Conservation (phyloP, 2,113 vertebrate genomes). For the Verasper variegatus region DNA sequence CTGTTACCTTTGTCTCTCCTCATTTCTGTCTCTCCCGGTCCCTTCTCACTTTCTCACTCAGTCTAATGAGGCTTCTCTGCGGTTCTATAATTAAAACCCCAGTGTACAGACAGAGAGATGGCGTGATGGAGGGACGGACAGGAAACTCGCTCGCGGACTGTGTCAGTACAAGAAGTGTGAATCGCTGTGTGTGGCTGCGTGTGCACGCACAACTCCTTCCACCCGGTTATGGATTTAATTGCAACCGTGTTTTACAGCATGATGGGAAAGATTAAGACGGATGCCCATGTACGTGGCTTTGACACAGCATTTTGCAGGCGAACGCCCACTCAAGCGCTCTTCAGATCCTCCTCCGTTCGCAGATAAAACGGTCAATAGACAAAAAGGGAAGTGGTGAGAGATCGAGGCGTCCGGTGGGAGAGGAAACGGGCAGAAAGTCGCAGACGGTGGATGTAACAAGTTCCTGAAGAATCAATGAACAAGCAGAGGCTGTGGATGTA, state of each 20-base stretch:
- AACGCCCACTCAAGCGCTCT: constrained; percentile 21
- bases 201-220: constrained; percentile 50
- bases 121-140: constrained; percentile 53
- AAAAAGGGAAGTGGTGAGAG: constrained; percentile 7
- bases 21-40: constrained; percentile 31
- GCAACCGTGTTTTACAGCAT: constrained; percentile 49
- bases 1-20: constrained; percentile 33
- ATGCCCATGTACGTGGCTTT: constrained; percentile 27
- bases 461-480: constrained; percentile 32
- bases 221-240: constrained; percentile 55
- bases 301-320: constrained; percentile 15
- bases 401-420: constrained; percentile 16
- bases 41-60: constrained; percentile 15
- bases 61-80: constrained; percentile 60
- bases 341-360: constrained; percentile 8
- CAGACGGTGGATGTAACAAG: constrained; percentile 27
- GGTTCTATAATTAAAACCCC: constrained; percentile 73
- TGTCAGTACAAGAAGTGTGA: constrained; percentile 22
- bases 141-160: constrained; percentile 54
- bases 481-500: constrained; percentile 15
- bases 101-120: constrained; percentile 49
- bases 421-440: constrained; percentile 20
- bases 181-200: background rate
- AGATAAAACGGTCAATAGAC: constrained; percentile 18
- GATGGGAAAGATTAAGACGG: constrained; percentile 47